A percentile compares a stretch with the other conserved stretches of the same genome.
Conservation (phyloP, 2,113 vertebrate genomes). For the Seriola quinqueradiata region DNA sequence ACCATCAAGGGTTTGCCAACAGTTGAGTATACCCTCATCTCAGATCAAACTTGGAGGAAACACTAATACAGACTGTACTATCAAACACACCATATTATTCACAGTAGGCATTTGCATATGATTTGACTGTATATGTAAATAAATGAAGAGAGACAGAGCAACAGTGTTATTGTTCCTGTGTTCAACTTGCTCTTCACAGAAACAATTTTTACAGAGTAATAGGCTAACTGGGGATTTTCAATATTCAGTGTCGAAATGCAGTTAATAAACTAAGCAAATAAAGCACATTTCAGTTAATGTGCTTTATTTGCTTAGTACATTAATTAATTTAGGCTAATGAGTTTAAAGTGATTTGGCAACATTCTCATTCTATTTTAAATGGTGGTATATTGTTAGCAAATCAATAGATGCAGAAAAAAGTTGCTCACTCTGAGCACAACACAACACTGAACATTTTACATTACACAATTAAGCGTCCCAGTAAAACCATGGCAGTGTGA, state of each 20-base stretch:
- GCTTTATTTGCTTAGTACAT: neutral
- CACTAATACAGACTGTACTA: neutral
- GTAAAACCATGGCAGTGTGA: too few relatives aligned
- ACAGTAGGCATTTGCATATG: slow-evolving; percentile 50
- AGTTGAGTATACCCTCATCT: neutral
- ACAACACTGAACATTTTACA: too few relatives aligned
- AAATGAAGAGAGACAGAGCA: neutral
- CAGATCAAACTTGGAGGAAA: neutral
- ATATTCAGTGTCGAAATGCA: neutral
- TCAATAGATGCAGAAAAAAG: too few relatives aligned
- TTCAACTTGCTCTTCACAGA: neutral
- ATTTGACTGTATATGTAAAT: slow-evolving; percentile 72
- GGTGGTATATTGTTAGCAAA: too few relatives aligned
- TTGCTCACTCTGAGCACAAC: too few relatives aligned
- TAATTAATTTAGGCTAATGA: too few relatives aligned
- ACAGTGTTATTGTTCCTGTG: neutral
- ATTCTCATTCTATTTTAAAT: neutral
- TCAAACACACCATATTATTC: neutral
- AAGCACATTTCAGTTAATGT: neutral
- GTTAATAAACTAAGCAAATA: neutral
- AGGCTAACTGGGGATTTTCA: neutral
- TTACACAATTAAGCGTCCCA: too few relatives aligned
- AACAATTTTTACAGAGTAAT: neutral
- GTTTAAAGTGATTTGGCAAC: neutral
- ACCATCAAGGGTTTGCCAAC: neutral